Evolutionary conservation across 2,888 invertebrate genomes (phyloP), one percentile per base, ranked within the genome.

Genomic region (Chrysopilus asiliformis): DNA sequence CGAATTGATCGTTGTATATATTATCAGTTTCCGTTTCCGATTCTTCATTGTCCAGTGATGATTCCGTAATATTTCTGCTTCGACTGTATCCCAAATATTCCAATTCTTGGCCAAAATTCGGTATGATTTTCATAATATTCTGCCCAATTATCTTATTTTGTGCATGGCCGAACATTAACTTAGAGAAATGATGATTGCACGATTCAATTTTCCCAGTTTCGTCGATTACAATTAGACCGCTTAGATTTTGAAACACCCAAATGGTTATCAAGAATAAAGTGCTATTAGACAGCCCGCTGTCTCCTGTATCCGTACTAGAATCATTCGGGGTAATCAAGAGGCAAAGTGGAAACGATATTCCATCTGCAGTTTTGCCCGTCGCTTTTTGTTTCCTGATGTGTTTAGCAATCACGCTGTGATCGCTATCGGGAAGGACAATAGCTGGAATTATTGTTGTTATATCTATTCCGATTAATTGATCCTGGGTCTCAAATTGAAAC

Each of bases 161-260:
- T 1, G 69, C 56, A 49, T 73, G 76, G 20, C 78, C 77, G 55
- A 76, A 75, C 36, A 77, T 69, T 43, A 76, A 57, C 59, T 70
- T 68, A 0, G 74, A 70, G 50, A 78, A 77, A 57, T 76, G 74
- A 46, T 75, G 72, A 56, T 78, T 78, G 47, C 75, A 74, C 1
- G 71, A 72, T 4, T 74, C 71, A 44, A 79, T 72, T 2, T 66
- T 60, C n/a, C 76, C 76, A 40, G 66, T 58, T 9, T 74, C 71
- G 44, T 71, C 68, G 1, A 78, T 66, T 3, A 76, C 74, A 12
- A 79, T 62, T 14, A 79, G 58, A 3, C 79, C 79, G 52, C 75
- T 76, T 27, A 78, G 71, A 51, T 74, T 76, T 50, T 67, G 69
- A 28, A 70, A 70, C 12, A 72, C 72, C 72, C 71, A 56, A 22